These are phyloP conservation scores for Melanogrammus aeglefinus DNA, from an alignment of 2,797 vertebrate species.

Conservation along the genomic window DNA sequence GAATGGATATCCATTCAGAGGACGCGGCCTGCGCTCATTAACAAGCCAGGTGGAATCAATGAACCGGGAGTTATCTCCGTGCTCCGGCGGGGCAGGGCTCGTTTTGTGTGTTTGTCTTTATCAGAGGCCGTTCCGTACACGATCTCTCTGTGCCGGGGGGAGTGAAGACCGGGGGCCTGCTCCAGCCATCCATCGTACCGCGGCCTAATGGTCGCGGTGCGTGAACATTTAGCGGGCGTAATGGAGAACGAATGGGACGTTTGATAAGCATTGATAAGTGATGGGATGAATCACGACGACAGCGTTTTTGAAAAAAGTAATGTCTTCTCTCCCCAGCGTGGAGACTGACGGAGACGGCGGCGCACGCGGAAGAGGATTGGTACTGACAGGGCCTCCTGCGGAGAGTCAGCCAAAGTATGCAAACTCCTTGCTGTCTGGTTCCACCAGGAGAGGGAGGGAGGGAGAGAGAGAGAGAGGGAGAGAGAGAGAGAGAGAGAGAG, in stretches of 20 bases:
- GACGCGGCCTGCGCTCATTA: conserved; percentile 16
- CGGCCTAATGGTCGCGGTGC: neutral
- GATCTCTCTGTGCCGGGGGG: neutral
- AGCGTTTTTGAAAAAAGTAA: neutral
- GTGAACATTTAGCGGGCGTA: neutral
- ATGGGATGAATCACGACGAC: neutral
- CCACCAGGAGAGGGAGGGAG: conserved; percentile 22
- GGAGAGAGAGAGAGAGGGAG: neutral
- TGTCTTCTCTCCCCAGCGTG: neutral
- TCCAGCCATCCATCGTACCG: neutral
- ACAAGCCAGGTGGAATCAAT: conserved; percentile 21
- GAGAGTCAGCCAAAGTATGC: neutral
- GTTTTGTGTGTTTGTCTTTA: too few species aligned
- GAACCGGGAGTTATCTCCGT: conserved; percentile 16
- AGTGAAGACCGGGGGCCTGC: neutral
- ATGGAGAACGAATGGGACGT: neutral
- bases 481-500: neutral
- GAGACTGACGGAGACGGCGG: neutral
- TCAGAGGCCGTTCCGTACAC: neutral
- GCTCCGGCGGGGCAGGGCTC: neutral
- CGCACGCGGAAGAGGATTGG: neutral
- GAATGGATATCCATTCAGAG: conserved; percentile 25
- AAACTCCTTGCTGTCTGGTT: neutral
- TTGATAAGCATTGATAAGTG: neutral
- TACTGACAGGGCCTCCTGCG: conserved; percentile 5